A percentile compares a stretch with the other conserved stretches of the same genome.
phyloP scores from a whole-genome alignment of 1,140 invertebrate species.

The Dendroctonus ponderosae region DNA sequence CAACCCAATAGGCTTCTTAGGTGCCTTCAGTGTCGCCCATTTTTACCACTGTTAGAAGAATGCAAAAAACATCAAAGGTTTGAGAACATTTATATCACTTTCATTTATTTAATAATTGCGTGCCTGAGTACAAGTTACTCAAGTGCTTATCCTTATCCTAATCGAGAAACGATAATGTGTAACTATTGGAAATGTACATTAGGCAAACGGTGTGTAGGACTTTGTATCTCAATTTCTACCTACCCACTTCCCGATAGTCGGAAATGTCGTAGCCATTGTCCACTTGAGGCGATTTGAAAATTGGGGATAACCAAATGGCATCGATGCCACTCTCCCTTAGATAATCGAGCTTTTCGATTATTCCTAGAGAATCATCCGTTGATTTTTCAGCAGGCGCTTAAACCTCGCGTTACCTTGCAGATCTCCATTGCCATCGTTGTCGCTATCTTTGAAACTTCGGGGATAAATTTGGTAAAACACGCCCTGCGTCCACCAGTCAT shows the following conservation, averaged over 20 bases:
- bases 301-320: conserved; percentile 65
- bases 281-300: conserved; percentile 59
- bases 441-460: conserved; percentile 73
- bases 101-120: too few species aligned
- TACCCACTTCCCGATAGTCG: conserved; percentile 66
- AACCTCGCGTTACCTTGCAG: conserved; percentile 53
- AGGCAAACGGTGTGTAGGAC: too few species aligned
- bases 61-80: too few species aligned
- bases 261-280: conserved; percentile 75
- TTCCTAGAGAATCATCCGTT: conserved; percentile 52
- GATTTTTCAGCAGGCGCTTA: too few species aligned
- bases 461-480: conserved; percentile 79
- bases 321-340: conserved; percentile 63
- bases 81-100: too few species aligned
- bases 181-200: too few species aligned
- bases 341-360: conserved; percentile 62
- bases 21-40: too few species aligned
- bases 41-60: too few species aligned
- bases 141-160: too few species aligned
- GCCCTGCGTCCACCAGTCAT: conserved; percentile 69
- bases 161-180: too few species aligned
- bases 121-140: too few species aligned
- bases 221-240: neutral
- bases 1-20: too few species aligned
- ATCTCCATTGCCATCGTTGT: conserved; percentile 77